Evolutionary conservation across 37 sponge, comb jelly and placozoan species (phyloP).

Genomic region (Corticium candelabrum): DNA sequence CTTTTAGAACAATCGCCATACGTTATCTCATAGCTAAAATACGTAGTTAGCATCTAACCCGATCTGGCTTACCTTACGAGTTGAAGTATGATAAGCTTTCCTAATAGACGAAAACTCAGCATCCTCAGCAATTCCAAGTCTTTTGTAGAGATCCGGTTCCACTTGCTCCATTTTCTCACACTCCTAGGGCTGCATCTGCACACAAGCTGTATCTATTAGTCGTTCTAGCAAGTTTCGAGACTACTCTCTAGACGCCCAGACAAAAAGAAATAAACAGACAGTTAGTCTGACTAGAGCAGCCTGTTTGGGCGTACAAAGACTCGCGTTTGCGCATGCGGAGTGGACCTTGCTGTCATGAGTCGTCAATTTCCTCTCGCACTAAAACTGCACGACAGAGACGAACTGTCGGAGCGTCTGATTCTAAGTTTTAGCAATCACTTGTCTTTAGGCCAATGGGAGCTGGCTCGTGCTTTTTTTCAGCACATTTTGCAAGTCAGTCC

Average conservation of each 20-base stretch:
- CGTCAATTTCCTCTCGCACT: not conserved
- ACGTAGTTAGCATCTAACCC: too few species aligned
- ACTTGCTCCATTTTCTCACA: not conserved
- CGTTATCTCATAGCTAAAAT: too few species aligned
- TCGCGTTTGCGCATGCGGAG: too few species aligned
- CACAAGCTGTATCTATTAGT: too few species aligned
- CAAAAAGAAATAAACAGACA: too few species aligned
- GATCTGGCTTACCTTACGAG: not conserved
- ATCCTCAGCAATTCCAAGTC: not conserved
- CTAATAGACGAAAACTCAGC: not conserved
- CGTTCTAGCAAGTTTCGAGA: too few species aligned
- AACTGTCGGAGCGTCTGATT: not conserved
- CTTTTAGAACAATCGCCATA: too few species aligned
- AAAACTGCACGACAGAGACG: not conserved
- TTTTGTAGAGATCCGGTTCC: not conserved
- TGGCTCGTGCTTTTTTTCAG: constrained; percentile 31
- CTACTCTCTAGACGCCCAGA: too few species aligned
- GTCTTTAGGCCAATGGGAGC: constrained; percentile 73
- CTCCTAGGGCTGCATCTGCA: too few species aligned
- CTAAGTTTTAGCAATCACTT: constrained; percentile 22
- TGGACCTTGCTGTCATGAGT: not conserved
- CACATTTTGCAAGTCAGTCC: not conserved
- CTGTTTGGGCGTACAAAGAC: too few species aligned
- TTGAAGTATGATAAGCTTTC: not conserved
- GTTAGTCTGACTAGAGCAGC: too few species aligned